These are phyloP conservation scores for Anabacerthia variegaticeps DNA, from an alignment of 2,797 vertebrate species.

Conservation along the genomic window DNA sequence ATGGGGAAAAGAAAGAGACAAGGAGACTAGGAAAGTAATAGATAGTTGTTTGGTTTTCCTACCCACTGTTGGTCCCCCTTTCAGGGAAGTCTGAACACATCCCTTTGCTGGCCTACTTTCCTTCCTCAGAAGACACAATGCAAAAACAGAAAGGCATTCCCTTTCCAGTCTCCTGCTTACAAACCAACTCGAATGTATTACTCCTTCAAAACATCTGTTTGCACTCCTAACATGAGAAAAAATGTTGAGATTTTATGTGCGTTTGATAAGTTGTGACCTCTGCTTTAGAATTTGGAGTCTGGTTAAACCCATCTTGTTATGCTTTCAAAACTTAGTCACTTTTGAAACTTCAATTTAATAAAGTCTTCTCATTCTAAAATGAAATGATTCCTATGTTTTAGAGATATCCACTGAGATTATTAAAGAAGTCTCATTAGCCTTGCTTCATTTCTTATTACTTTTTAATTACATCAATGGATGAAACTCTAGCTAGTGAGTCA, in stretches of 20 bases:
- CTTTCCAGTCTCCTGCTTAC: constrained; percentile 44
- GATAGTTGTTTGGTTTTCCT: not conserved
- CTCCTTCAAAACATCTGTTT: constrained; percentile 45
- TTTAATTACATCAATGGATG: constrained; percentile 7
- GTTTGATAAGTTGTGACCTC: constrained; percentile 60
- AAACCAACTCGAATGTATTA: constrained; percentile 22
- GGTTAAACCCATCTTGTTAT: not conserved
- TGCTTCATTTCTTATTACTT: not conserved
- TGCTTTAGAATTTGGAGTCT: not conserved
- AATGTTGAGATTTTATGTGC: not conserved
- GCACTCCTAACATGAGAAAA: constrained; percentile 66
- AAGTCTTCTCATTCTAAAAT: constrained; percentile 12
- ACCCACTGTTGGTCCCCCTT: accelerated
- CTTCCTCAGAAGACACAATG: not conserved
- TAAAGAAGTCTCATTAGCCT: not conserved
- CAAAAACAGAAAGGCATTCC: not conserved
- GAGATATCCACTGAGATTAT: not conserved
- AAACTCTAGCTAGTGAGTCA: constrained; percentile 8
- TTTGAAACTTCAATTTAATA: not conserved
- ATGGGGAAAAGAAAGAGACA: not conserved
- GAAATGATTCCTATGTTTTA: not conserved
- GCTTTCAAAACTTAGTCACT: not conserved
- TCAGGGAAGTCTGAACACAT: not conserved
- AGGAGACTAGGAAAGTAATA: not conserved
- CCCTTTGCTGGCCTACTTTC: not conserved